Evolutionary conservation across 2,797 vertebrate species (phyloP), one percentile per base, ranked within the genome.

Genomic region (Glyptemys insculpta): DNA sequence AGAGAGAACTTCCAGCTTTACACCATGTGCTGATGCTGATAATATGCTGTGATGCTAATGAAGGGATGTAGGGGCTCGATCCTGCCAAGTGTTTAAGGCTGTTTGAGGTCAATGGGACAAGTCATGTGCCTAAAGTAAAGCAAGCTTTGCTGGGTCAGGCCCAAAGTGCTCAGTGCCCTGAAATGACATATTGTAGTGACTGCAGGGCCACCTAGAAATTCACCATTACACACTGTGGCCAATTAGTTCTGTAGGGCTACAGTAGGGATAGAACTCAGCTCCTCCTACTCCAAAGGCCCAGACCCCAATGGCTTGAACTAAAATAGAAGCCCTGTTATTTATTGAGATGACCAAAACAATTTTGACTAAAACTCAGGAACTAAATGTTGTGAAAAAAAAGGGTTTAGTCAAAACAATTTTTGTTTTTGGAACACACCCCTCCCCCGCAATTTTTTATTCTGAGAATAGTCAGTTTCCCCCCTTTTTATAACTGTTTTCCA

Each of bases 171-270:
- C 81, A 50, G 72, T 34, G 88, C 92, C 6, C 68, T 8, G 3
- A 62, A 27, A 3, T 8, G 21, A 53, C 44, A 44, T 0, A 0
- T 21, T 81, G 6, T 25, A 88, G 50, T 9, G 8, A 65, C 62
- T 18, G 16, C 34, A n/a, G 8, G 16, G 16, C 34, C n/a, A 49
- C 5, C 1, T 56, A 37, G 53, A n/a, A 79, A 41, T 29, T 44
- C 72, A 82, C 79, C 34, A n/a, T n/a, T 83, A 31, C 2, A 8
- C 56, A 53, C 15, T 27, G 27, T 6, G 34, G 44, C 6, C 34
- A 41, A 2, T 6, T 11, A 3, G 4, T 44, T 54, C 47, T 37
- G n/a, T 81, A 54, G 25, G 52, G n/a, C 79, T 25, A 81, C 52
- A 81, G 12, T 14, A 25, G 8, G 21, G 15, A 37, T 7, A n/a